Conservation (phyloP, 2,797 vertebrate species). For the Thripadectes ignobilis region DNA sequence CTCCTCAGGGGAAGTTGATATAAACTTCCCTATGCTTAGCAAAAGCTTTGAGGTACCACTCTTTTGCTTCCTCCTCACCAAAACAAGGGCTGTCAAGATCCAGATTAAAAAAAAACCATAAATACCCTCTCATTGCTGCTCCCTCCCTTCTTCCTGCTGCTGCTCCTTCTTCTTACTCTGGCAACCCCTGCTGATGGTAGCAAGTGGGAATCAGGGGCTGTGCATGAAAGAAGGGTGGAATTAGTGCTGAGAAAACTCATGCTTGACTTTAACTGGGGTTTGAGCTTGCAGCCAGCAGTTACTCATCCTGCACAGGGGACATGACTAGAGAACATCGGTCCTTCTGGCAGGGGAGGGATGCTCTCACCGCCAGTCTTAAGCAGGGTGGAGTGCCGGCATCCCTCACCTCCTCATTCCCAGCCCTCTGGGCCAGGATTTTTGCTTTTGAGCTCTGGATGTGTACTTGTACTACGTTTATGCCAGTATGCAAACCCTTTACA, state of each 20-base stretch:
- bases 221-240: neutral
- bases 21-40: neutral
- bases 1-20: neutral
- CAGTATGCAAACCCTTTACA: conserved; percentile 15
- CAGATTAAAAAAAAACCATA: neutral
- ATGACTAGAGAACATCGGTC: neutral
- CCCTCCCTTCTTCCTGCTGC: neutral
- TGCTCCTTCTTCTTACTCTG: neutral
- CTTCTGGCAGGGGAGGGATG: neutral
- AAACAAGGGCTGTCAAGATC: neutral
- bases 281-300: neutral
- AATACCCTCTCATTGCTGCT: neutral
- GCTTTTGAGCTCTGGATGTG: neutral
- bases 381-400: neutral
- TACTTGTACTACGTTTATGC: neutral
- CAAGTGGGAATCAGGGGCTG: neutral
- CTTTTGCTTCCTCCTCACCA: neutral
- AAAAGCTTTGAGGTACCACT: neutral
- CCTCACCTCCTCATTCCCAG: neutral
- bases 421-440: conserved; percentile 16
- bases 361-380: fast-evolving
- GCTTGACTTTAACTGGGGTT: neutral
- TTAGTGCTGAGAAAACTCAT: neutral
- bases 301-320: neutral
- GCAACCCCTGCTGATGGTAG: neutral